Base-by-base conservation (phyloP, 2,797 vertebrate species). In the Lacerta agilis region DNA sequence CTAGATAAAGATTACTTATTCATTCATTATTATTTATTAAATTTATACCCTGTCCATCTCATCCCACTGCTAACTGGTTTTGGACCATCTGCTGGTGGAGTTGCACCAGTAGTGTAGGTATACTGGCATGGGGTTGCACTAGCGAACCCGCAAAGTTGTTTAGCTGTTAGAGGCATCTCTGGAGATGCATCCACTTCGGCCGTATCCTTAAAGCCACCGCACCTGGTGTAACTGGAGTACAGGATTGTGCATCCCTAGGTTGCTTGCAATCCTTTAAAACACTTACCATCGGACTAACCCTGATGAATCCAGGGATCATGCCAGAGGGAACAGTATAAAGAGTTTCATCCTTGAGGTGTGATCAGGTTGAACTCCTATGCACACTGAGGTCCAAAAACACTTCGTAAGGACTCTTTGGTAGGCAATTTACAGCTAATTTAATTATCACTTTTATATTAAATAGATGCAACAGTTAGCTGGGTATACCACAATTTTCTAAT, bases 401-500 rank as follows among this genome's bases (percentile, higher is more conserved):
- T 93, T 66, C 8, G 8, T 38, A 88, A 87, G 90, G 89, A 86
- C 20, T 75, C 79, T 85, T 55, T 89, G 61, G n/a, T 91, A 64
- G 61, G 80, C 93, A 94, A 96, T 96, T 95, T 94, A 94, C 92
- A 95, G 86, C 49, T 95, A 94, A 96, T 96, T 95, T 80, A 96
- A 94, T 95, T 95, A 95, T 94, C 86, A 87, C 83, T 84, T 94
- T 94, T 95, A 78, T 92, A 94, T 87, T 88, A 96, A 96, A 92
- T 83, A 89, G 85, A 94, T 92, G 78, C 91, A 93, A 90, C 38
- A 91, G 86, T 87, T 91, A 89, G 88, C 89, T 93, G 18, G 93
- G 80, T 86, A 86, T 93, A 90, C 88, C 93, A 82, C 91, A 95
- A 88, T 94, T 96, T 97, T 97, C 96, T 96, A 95, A 97, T 97